Base-by-base conservation (phyloP, 2,113 vertebrate species). In the Clarias gariepinus region DNA sequence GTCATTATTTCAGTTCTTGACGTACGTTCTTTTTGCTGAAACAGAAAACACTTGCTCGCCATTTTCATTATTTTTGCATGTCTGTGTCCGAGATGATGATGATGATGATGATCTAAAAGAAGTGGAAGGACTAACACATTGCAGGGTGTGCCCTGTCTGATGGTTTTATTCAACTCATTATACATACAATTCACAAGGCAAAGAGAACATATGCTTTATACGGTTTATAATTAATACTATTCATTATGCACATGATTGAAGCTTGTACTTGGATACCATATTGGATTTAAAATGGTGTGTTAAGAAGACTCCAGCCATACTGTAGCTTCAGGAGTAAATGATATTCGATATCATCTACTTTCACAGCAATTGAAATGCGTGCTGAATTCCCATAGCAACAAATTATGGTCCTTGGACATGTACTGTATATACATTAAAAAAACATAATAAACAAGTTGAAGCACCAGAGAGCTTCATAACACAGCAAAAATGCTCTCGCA, bases 61-160 rank as follows among this genome's bases (percentile, higher is more conserved):
- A 36, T 80, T 60, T 55, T 80, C 55, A 64, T 64, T 63, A 47
- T n/a, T 47, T 82, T 63, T 63, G 58, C 58, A 81, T 81, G 30
- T 63, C 21, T 0, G 8, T 33, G 18, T 33, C 36, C 25, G 33
- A 61, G 57, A 63, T 41, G 11, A 25, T 47, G 47, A 41, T 41
- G 41, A 41, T 41, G 57, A 63, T 41, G 11, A 25, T 81, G 57
- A 25, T 33, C 79, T 10, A 15, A 61, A 61, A 81, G 9, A 63
- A 33, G 11, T 47, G 28, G 7, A 36, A 81, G 57, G 79, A 60
- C 30, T 33, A 81, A 81, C 57, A 61, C 11, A 13, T 64, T 47
- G 41, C 23, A 47, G 60, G 58, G 58, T n/a, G 41, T 52, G 36
- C 36, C 61, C 81, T 82, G 66, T 66, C 61, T 36, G 36, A 18